phyloP scores from a whole-genome alignment of 2,888 invertebrate species.

The Lumbricus terrestris region DNA sequence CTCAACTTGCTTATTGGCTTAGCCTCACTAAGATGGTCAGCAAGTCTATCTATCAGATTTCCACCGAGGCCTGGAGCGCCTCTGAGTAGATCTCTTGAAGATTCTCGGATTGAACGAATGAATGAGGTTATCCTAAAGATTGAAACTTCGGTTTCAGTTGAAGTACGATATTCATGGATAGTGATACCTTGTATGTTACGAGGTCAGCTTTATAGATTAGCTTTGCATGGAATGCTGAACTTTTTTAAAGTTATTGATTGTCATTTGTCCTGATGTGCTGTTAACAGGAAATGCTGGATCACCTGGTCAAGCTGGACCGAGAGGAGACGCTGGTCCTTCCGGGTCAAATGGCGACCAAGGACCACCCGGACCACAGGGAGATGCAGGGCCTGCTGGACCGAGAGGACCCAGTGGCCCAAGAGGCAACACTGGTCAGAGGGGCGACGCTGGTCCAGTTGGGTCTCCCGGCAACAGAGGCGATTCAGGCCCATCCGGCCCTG shows the following conservation, averaged over 20 bases:
- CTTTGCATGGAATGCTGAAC: not conserved
- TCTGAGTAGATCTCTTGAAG: too few relatives aligned
- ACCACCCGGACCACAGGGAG: slow-evolving; percentile 22
- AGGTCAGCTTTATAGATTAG: not conserved
- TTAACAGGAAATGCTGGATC: not conserved
- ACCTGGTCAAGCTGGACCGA: slow-evolving; percentile 20
- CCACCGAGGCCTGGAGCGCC: too few relatives aligned
- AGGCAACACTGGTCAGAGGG: not conserved
- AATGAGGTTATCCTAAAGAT: too few relatives aligned
- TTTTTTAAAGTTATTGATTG: not conserved
- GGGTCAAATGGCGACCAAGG: slow-evolving; percentile 22
- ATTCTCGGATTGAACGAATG: too few relatives aligned
- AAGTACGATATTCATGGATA: not conserved
- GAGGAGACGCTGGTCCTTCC: slow-evolving; percentile 28
- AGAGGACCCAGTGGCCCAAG: not conserved
- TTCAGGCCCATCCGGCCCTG: slow-evolving; percentile 14
- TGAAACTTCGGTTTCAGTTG: too few relatives aligned
- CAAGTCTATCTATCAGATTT: not conserved
- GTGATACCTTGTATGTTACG: not conserved
- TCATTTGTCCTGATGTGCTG: not conserved
- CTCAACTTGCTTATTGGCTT: not conserved
- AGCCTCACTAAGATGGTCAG: not conserved
- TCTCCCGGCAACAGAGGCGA: slow-evolving; percentile 23
- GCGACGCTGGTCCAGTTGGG: slow-evolving; percentile 22
- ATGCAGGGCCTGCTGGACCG: slow-evolving; percentile 16